Conservation (phyloP, 2,113 vertebrate genomes). For the cat (Felis catus) region DNA sequence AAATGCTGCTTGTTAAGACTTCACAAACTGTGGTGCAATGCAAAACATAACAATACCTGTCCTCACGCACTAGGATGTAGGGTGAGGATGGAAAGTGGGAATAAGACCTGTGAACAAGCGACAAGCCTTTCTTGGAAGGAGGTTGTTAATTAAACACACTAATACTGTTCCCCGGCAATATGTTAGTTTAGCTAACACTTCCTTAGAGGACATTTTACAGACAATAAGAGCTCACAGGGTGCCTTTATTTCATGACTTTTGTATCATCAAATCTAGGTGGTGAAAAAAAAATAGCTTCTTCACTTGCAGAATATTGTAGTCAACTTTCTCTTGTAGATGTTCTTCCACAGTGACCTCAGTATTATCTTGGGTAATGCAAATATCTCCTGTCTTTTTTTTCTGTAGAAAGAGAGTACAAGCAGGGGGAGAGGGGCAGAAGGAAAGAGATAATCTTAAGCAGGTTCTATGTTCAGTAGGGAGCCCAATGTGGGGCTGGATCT, state of each 20-base stretch:
- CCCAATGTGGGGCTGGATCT: no score
- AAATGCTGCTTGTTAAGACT: conserved; percentile 34
- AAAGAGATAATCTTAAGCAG: no score
- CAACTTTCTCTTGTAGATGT: background rate
- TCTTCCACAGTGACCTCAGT: background rate
- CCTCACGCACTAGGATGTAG: background rate
- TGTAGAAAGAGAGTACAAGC: no score
- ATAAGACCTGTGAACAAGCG: background rate
- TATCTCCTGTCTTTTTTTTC: background rate
- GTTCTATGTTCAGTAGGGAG: no score
- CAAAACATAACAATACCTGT: background rate
- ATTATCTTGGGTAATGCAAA: background rate
- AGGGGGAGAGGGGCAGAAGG: no score
- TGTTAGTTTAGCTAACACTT: background rate
- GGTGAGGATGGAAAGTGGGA: background rate
- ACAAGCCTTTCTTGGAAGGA: conserved; percentile 18
- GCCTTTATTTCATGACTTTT: background rate
- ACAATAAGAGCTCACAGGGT: background rate
- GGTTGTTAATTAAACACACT: background rate
- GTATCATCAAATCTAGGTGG: background rate
- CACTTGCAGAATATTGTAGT: background rate
- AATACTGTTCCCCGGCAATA: background rate
- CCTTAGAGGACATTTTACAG: background rate
- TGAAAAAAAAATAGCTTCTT: conserved; percentile 9
- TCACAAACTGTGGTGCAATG: conserved; percentile 34